These are phyloP conservation scores for Dimorphilus gyrociliatus DNA, from an alignment of 2,888 invertebrate species.

Conservation along the genomic window DNA sequence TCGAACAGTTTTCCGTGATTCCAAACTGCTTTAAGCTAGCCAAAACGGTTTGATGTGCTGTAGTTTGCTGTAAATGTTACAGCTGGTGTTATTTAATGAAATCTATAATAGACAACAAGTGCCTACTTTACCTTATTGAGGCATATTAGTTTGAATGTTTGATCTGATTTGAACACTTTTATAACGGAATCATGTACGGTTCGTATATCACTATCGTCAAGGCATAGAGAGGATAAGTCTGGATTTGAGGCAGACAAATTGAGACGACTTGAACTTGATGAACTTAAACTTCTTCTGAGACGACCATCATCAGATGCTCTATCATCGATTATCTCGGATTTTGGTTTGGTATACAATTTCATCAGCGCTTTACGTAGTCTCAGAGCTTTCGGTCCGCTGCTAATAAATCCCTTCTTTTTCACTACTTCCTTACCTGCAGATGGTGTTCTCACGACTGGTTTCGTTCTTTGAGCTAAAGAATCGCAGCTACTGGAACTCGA, in stretches of 20 bases:
- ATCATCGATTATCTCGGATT: slow-evolving; percentile 11
- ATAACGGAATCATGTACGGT: slow-evolving; percentile 75
- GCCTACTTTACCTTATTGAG: slow-evolving; percentile 71
- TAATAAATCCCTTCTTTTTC: slow-evolving; percentile 54
- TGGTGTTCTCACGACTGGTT: no score
- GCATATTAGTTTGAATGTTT: slow-evolving; percentile 88
- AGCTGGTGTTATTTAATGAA: no score
- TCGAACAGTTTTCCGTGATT: slow-evolving; percentile 75
- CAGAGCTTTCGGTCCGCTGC: slow-evolving; percentile 66
- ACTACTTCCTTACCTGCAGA: no score
- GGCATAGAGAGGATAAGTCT: slow-evolving; percentile 19
- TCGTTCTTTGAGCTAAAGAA: no score
- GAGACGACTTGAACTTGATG: no score
- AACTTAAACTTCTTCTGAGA: no score
- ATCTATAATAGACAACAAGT: no score
- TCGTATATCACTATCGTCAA: slow-evolving; percentile 15
- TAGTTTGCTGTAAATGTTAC: slow-evolving; percentile 43
- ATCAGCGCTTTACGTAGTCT: slow-evolving; percentile 71
- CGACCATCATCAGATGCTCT: slow-evolving; percentile 1
- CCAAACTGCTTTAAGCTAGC: slow-evolving; percentile 87
- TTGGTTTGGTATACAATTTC: slow-evolving; percentile 52
- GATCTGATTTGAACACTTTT: slow-evolving; percentile 78
- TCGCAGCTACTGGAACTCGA: no score
- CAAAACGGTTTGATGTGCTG: slow-evolving; percentile 70
- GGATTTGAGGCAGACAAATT: slow-evolving; percentile 32